These are phyloP conservation scores for Sarotherodon lohbergeri DNA, from an alignment of 2,113 vertebrate species.

Conservation along the genomic window DNA sequence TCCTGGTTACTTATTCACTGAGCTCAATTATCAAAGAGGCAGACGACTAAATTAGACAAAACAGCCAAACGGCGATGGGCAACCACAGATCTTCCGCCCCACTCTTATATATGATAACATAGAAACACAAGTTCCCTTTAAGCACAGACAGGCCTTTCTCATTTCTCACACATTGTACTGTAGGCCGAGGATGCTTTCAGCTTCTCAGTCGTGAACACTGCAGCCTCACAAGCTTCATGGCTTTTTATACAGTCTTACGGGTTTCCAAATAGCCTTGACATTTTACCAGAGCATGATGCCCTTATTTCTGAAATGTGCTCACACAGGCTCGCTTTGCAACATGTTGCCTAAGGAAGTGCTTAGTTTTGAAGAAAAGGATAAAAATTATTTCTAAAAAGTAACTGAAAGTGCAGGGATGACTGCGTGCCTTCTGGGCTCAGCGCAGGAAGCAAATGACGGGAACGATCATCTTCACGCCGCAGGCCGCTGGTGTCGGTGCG, in stretches of 20 bases:
- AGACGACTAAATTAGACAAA: background rate
- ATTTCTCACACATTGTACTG: background rate
- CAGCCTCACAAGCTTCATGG: background rate
- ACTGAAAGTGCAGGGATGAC: background rate
- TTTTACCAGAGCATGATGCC: background rate
- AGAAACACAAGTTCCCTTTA: background rate
- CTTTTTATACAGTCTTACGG: background rate
- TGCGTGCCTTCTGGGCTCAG: background rate
- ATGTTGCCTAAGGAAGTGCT: constrained; percentile 6
- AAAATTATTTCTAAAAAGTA: background rate
- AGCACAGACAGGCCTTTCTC: background rate
- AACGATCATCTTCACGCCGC: background rate
- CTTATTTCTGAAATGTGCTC: constrained; percentile 18
- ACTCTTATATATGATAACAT: background rate
- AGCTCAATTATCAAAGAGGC: background rate
- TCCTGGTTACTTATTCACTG: background rate
- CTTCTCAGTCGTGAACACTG: background rate
- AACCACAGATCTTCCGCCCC: fast-evolving
- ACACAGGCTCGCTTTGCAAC: constrained; percentile 8
- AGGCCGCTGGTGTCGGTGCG: background rate
- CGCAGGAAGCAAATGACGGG: background rate
- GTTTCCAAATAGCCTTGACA: background rate
- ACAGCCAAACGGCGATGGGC: background rate
- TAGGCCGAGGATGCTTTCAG: background rate
- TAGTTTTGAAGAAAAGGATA: background rate